phyloP scores from a whole-genome alignment of 2,797 vertebrate species.

The Paedocypris micromegethes region DNA sequence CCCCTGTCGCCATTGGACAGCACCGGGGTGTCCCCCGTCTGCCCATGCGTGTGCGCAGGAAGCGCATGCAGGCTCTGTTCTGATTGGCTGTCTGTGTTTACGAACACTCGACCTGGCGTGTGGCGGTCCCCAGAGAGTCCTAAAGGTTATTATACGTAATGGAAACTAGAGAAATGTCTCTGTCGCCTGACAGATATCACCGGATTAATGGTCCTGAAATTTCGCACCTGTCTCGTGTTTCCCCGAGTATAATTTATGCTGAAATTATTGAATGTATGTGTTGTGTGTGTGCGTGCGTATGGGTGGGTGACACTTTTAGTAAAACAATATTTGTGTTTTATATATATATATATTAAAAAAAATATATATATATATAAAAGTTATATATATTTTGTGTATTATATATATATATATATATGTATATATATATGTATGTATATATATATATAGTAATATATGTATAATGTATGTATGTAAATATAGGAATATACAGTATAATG shows the following conservation, averaged over 20 bases:
- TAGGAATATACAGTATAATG: too few relatives aligned
- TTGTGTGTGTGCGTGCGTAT: too few relatives aligned
- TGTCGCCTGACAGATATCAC: not conserved
- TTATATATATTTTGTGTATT: too few relatives aligned
- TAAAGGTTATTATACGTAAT: not conserved
- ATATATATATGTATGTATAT: too few relatives aligned
- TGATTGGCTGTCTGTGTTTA: conserved; percentile 4
- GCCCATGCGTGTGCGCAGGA: not conserved
- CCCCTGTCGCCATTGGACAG: not conserved
- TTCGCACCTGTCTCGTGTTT: not conserved
- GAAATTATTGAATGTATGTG: too few relatives aligned
- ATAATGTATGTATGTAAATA: too few relatives aligned
- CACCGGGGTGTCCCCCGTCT: not conserved
- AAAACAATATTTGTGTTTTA: too few relatives aligned
- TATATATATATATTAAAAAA: too few relatives aligned
- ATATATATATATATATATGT: too few relatives aligned
- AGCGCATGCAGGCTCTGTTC: not conserved
- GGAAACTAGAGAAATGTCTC: not conserved
- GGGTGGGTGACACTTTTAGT: too few relatives aligned
- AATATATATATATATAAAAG: too few relatives aligned
- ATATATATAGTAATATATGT: too few relatives aligned
- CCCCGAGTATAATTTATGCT: not conserved
- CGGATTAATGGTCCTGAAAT: not conserved
- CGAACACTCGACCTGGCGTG: conserved; percentile 11
- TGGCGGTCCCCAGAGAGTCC: not conserved